phyloP scores from a whole-genome alignment of 2,888 invertebrate genomes.

The Cordylochernes scorpioides region DNA sequence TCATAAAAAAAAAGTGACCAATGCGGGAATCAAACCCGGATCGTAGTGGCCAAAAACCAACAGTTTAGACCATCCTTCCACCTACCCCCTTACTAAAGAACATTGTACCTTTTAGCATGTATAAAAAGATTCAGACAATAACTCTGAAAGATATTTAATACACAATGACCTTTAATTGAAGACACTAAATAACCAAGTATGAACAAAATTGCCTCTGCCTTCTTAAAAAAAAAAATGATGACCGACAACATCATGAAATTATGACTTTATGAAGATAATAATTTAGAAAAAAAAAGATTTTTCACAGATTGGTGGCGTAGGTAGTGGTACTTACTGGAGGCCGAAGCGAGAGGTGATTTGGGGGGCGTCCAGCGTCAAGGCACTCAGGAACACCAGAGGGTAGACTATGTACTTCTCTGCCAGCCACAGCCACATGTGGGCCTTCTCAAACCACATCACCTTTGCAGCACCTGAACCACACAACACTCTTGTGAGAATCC shows the following conservation, averaged over 20 bases:
- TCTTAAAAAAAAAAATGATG: too few species aligned
- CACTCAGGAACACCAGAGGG: conserved; percentile 65
- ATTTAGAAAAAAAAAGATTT: conserved; percentile 1
- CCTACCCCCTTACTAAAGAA: too few species aligned
- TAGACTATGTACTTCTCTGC: conserved; percentile 72
- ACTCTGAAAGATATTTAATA: too few species aligned
- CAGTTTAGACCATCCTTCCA: too few species aligned
- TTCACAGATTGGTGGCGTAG: not conserved
- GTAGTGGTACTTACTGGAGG: conserved; percentile 24
- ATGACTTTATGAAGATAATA: not conserved
- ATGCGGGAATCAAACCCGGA: too few species aligned
- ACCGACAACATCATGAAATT: not conserved
- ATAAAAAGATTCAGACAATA: too few species aligned
- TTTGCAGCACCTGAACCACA: conserved; percentile 38
- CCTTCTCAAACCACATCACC: conserved; percentile 84
- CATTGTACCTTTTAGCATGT: too few species aligned
- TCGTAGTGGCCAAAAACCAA: too few species aligned
- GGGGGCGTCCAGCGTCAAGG: conserved; percentile 56
- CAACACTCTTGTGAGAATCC: not conserved
- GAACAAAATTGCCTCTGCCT: too few species aligned
- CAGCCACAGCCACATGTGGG: conserved; percentile 64
- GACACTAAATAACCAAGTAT: too few species aligned
- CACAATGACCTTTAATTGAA: too few species aligned
- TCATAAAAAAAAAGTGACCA: too few species aligned
- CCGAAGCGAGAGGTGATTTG: conserved; percentile 49